Conservation (phyloP, 2,888 invertebrate genomes). For the Stegana nigrithorax region DNA sequence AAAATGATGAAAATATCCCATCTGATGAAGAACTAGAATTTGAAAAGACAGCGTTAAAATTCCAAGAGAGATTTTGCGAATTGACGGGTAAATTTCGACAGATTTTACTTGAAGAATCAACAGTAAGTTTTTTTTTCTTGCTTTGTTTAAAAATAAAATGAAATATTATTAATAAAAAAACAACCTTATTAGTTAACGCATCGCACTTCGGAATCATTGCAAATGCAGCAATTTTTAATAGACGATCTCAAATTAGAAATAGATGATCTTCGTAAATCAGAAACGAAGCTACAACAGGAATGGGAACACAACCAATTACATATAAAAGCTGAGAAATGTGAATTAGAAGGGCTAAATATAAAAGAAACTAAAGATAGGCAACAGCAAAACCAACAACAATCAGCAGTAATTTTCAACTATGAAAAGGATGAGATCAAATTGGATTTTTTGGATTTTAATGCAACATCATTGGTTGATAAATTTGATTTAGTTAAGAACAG, state of each 20-base stretch:
- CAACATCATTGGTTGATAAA: conserved; percentile 46
- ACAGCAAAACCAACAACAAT: not conserved
- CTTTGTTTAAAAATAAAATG: not conserved
- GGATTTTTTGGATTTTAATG: conserved; percentile 27
- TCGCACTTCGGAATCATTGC: conserved; percentile 81
- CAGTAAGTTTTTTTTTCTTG: no score
- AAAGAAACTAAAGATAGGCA: not conserved
- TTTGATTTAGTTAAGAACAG: conserved; percentile 62
- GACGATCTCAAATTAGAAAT: conserved; percentile 78
- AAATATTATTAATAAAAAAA: not conserved
- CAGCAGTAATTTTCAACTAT: conserved; percentile 16
- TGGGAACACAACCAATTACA: conserved; percentile 18
- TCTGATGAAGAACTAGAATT: conserved; percentile 78
- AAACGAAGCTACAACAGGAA: conserved; percentile 39
- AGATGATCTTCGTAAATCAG: conserved; percentile 72
- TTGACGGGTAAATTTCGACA: conserved; percentile 81
- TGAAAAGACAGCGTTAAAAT: conserved; percentile 76
- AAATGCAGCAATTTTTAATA: conserved; percentile 80
- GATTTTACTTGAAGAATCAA: conserved; percentile 81
- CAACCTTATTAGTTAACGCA: conserved; percentile 73
- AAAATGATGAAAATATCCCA: conserved; percentile 72
- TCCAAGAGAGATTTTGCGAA: conserved; percentile 77
- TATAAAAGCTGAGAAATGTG: conserved; percentile 10
- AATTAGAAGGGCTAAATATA: conserved; percentile 8
- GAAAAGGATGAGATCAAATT: conserved; percentile 63